These are phyloP conservation scores for Clarias platycephalus DNA, from an alignment of 2,797 vertebrate species.

Conservation along the genomic window DNA sequence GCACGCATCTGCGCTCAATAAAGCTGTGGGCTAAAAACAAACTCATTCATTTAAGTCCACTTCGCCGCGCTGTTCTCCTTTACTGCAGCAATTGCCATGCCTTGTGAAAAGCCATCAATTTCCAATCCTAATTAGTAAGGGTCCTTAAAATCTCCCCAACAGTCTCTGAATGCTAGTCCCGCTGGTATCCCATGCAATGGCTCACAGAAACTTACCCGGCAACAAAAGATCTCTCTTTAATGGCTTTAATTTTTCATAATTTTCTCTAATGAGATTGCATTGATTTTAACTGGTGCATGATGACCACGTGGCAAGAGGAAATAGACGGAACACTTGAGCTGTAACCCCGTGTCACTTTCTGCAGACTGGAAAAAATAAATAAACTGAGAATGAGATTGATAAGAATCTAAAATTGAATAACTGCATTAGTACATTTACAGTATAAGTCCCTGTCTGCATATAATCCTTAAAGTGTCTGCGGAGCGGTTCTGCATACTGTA, in stretches of 20 bases:
- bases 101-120: conserved; percentile 92
- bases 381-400: background rate
- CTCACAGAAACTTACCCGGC: conserved; percentile 83
- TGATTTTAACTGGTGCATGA: conserved; percentile 82
- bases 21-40: conserved; percentile 51
- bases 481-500: background rate
- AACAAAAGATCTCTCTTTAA: conserved; percentile 83
- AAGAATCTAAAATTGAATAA: background rate
- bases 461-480: background rate
- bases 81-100: conserved; percentile 82
- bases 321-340: conserved; percentile 29
- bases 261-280: conserved; percentile 86
- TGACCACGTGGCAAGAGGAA: conserved; percentile 62
- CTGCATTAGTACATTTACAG: background rate
- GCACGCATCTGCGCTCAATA: conserved; percentile 41
- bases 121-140: conserved; percentile 89
- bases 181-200: conserved; percentile 78
- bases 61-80: conserved; percentile 54
- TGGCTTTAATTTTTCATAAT: conserved; percentile 86
- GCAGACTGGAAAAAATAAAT: background rate
- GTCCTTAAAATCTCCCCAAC: conserved; percentile 90
- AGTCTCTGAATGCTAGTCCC: conserved; percentile 80
- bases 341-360: background rate
- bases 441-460: background rate
- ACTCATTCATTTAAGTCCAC: conserved; percentile 54